Percentiles rank a stretch among this genome's conserved stretches.
These are phyloP conservation scores for Trachops cirrhosus DNA, from an alignment of 2,797 vertebrate species.

Conservation along the genomic window DNA sequence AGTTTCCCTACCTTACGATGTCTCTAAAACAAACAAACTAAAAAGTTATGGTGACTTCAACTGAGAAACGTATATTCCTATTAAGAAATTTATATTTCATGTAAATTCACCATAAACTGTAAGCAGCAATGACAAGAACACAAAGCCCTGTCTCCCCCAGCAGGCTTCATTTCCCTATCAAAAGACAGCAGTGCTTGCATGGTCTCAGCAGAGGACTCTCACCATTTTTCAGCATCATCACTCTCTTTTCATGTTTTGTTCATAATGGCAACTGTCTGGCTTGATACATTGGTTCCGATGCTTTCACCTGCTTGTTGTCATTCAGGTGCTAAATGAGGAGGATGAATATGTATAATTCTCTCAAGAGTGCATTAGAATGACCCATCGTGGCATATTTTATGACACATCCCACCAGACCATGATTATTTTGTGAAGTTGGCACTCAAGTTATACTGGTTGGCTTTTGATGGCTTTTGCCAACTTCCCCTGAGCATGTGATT, in stretches of 20 bases:
- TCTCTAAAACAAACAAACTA: constrained; percentile 71
- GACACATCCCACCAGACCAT: constrained; percentile 76
- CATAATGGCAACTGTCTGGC: constrained; percentile 82
- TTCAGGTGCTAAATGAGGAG: constrained; percentile 81
- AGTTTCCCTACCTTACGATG: constrained; percentile 55
- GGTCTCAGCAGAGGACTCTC: constrained; percentile 72
- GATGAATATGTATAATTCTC: constrained; percentile 84
- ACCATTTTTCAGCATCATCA: constrained; percentile 78
- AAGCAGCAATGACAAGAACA: constrained; percentile 70
- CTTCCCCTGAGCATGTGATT: constrained; percentile 77
- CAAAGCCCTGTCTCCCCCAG: constrained; percentile 59
- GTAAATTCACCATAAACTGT: constrained; percentile 71
- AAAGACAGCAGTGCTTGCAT: constrained; percentile 77
- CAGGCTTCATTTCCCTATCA: constrained; percentile 80
- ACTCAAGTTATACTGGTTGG: constrained; percentile 75
- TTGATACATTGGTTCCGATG: constrained; percentile 79
- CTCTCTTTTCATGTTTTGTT: constrained; percentile 78
- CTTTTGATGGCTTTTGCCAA: constrained; percentile 80
- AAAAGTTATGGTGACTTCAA: constrained; percentile 68
- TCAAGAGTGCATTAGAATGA: constrained; percentile 80
- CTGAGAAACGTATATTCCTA: constrained; percentile 72
- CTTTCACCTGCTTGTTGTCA: constrained; percentile 82
- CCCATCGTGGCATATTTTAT: constrained; percentile 81
- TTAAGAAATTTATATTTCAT: constrained; percentile 67
- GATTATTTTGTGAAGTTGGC: constrained; percentile 81